phyloP scores from a whole-genome alignment of 2,113 vertebrate genomes.

The Cavia porcellus region DNA sequence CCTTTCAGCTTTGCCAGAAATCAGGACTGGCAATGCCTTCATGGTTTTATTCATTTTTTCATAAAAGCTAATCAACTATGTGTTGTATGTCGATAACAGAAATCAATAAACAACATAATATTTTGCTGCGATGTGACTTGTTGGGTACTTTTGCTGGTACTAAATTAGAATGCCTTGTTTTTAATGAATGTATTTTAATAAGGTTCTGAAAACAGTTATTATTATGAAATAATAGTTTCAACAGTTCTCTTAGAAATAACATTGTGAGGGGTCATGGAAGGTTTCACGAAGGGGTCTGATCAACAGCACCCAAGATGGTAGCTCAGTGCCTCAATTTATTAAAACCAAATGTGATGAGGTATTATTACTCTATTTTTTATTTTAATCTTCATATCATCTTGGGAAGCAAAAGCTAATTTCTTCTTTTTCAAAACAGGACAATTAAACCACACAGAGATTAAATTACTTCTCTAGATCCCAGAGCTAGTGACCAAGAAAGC shows the following conservation, averaged over 20 bases:
- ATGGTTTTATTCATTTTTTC: slow-evolving; percentile 12
- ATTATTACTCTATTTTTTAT: not conserved
- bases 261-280: not conserved
- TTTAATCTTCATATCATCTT: not conserved
- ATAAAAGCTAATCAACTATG: not conserved
- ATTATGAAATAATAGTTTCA: not conserved
- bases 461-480: not conserved
- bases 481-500: not conserved
- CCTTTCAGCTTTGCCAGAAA: not conserved
- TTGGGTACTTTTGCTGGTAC: not conserved
- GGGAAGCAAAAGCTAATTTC: not conserved
- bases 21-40: not conserved
- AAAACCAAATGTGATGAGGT: not conserved
- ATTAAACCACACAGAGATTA: not conserved
- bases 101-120: slow-evolving; percentile 10
- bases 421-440: slow-evolving; percentile 33
- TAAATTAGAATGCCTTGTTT: slow-evolving; percentile 20
- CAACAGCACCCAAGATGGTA: not conserved
- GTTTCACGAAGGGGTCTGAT: not conserved
- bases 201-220: not conserved
- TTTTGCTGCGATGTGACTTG: not conserved
- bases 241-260: not conserved
- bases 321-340: not conserved
- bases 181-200: slow-evolving; percentile 8
- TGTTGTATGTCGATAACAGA: slow-evolving; percentile 46